Conservation (phyloP, 2,888 invertebrate species). For the Temnothorax rugatulus region DNA sequence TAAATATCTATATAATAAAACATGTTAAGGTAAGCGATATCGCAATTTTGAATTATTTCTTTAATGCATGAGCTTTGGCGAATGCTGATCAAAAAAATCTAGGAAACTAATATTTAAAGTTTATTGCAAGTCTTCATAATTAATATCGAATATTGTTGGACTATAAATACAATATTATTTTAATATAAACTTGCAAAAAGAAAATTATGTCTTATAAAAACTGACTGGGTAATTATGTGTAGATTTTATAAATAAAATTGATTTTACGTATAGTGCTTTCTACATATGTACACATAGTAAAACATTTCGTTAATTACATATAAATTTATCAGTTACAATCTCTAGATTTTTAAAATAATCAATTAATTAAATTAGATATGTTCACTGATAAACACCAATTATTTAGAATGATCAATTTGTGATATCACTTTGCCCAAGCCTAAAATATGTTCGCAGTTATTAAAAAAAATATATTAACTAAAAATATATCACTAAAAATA, state of each 20-base stretch:
- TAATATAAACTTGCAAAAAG: neutral
- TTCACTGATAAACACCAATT: neutral
- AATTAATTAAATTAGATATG: neutral
- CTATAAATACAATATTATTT: constrained; percentile 32
- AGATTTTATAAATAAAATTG: neutral
- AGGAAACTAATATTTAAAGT: neutral
- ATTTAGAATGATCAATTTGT: neutral
- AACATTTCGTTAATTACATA: neutral
- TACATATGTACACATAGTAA: neutral
- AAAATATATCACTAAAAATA: neutral
- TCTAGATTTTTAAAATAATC: neutral
- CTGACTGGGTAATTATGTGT: neutral
- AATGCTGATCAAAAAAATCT: constrained; percentile 45
- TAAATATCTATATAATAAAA: constrained; percentile 22
- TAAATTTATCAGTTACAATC: constrained; percentile 7
- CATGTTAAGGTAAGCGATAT: neutral
- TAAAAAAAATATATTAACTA: neutral
- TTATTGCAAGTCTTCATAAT: neutral
- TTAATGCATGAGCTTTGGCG: constrained; percentile 56
- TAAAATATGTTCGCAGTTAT: neutral
- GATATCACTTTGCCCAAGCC: neutral
- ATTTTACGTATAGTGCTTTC: neutral
- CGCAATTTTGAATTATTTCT: neutral
- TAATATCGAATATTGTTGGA: neutral
- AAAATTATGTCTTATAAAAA: neutral